A percentile compares a stretch with the other conserved stretches of the same genome.
Conservation (phyloP, 2,797 vertebrate species). For the Serranus cabrilla region DNA sequence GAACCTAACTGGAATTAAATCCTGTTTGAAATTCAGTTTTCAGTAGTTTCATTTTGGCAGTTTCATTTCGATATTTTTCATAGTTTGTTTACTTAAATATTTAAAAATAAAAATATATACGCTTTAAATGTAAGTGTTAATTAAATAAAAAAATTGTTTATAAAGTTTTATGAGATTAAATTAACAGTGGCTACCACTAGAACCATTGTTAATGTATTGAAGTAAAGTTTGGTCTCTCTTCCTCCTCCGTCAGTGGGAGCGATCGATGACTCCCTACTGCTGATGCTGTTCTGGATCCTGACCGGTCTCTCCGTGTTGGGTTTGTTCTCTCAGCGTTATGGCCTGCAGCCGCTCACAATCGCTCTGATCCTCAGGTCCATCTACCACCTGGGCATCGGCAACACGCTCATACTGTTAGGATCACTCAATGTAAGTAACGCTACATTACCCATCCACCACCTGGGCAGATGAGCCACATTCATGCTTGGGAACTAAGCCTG, state of each 20-base stretch:
- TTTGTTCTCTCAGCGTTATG: slow-evolving; percentile 92
- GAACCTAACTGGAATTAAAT: too few relatives aligned
- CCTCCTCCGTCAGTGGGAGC: slow-evolving; percentile 78
- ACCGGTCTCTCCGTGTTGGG: slow-evolving; percentile 92
- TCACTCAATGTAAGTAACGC: slow-evolving; percentile 91
- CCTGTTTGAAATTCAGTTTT: too few relatives aligned
- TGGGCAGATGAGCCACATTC: not conserved
- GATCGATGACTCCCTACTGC: slow-evolving; percentile 91
- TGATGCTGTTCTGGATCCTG: slow-evolving; percentile 94
- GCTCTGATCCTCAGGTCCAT: slow-evolving; percentile 94
- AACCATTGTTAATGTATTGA: too few relatives aligned
- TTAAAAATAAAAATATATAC: too few relatives aligned
- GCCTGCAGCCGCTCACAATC: slow-evolving; percentile 91
- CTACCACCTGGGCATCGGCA: slow-evolving; percentile 95
- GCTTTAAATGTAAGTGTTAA: too few relatives aligned
- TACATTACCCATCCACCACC: slow-evolving; percentile 81
- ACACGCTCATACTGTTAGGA: slow-evolving; percentile 93
- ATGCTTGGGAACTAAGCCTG: too few relatives aligned
- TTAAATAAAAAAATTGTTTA: too few relatives aligned
- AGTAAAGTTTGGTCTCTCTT: not conserved
- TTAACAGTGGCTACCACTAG: too few relatives aligned
- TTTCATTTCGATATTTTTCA: too few relatives aligned
- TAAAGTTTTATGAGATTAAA: too few relatives aligned
- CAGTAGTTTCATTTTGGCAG: too few relatives aligned
- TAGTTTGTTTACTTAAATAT: too few relatives aligned